Evolutionary conservation across 2,888 invertebrate species (phyloP), one percentile per base, ranked within the genome.

Genomic region (Nebria brevicollis): DNA sequence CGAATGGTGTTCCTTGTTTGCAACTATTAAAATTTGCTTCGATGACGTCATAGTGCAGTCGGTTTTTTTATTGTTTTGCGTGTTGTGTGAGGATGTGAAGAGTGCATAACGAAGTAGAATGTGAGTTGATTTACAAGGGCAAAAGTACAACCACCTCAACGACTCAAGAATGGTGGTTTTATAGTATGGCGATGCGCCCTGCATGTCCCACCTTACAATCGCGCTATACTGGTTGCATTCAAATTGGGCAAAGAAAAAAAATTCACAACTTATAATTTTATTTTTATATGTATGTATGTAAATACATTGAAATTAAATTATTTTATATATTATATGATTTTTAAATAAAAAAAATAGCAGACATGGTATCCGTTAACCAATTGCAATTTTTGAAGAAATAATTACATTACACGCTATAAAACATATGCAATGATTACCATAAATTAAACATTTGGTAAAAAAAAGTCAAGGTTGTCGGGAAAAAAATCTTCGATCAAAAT

Each of bases 101-200:
- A 54, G 54, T 54, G 54, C 54, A 54, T 54, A 54, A 54, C 54
- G 54, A 54, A 54, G 54, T 54, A 54, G 34, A 54, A 54, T 54
- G 54, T 13, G 54, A 54, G 54, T 54, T 76, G 76, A 76, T 76
- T 76, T 76, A 76, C 76, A 76, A 76, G 76, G 76, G 76, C 76
- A 76, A 76, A 76, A 76, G 76, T 42, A 76, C 76, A 76, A 76
- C 76, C 76, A 76, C 76, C 76, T 76, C 54, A 11, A 54, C 54
- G 54, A 54, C 34, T 34, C 34, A 34, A 34, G 34, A 34, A 34
- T 34, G 34, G 34, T 34, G 34, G 5, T 5, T 34, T 5, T 34
- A 54, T 34, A 54, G 13, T 8, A 54, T 6, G 11, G 54, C 8
- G 2, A 54, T 54, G 54, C 54, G 54, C 54, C 54, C 54, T 5